Evolutionary conservation across 2,888 invertebrate species (phyloP), one percentile per base, ranked within the genome.

Genomic region (Rhagonycha fulva): DNA sequence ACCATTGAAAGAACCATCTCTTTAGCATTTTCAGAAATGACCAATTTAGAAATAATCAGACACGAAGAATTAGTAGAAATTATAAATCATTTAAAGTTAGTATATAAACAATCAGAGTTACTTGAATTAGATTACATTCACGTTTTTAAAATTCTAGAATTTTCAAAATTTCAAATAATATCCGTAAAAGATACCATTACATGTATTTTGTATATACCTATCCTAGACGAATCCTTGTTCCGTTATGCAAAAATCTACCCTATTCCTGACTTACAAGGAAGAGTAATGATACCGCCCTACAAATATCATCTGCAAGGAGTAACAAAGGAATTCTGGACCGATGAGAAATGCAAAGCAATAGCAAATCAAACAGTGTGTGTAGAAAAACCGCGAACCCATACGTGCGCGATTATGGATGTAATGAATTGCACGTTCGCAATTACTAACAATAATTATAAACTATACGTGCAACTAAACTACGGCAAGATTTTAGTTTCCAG

Each of bases 171-270:
- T 47, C 67, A 62, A 68, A 28, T 77, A 7, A 14, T 74, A 12
- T 74, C 75, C 23, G 67, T 63, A 68, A 28, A 30, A 5, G 30
- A 76, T 14, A 62, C 60, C 9, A 72, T 78, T 14, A 71, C 78
- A 68, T 79, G 74, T 73, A 76, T 79, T 68, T 69, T 79, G 12
- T 74, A 77, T 12, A 72, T 79, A 23, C 77, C 79, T 14, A 79
- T 79, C 68, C 73, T 79, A 4, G 28, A 78, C 61, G 69, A 72
- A 5, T 26, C 70, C 5, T 11, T 47, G n/a, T 72, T 66, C 19
- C 14, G 68, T 9, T 78, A 77, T 47, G 60, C 68, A 12, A 26
- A 24, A 73, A 74, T 73, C 30, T 77, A 77, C 62, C 77, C 79
- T 26, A 71, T 77, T 12, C 77, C 75, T 23, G 63, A 76, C 30